Base-by-base conservation (phyloP, 2,113 vertebrate species). In the Petrocephalus microphthalmus region DNA sequence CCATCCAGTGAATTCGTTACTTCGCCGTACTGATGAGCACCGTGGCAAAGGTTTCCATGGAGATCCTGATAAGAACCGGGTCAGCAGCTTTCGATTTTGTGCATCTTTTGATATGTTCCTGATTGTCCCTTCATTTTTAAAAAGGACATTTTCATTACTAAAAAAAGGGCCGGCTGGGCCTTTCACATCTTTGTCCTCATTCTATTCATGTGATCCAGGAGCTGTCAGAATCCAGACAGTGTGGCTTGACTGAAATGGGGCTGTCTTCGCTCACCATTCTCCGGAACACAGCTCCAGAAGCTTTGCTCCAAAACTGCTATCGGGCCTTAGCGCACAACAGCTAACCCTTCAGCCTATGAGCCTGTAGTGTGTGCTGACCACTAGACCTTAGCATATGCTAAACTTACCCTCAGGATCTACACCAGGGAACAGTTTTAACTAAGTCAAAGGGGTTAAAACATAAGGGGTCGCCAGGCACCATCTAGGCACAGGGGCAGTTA, bases 41-140 rank as follows among this genome's bases (percentile, higher is more conserved):
- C 3, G 19, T 22, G 1, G 33, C 45, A 47, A 83, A 83, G 5
- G 71, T 78, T 78, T 42, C 71, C 71, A 19, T 78, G 71, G 45
- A n/a, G 19, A 25, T 51, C 45, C 22, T 84, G 4, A 20, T 45
- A 83, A 83, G 42, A 49, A 52, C 47, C 20, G 49, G 22, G 45
- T 25, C 49, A 84, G 45, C 82, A 84, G 82, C 82, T 84, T 25
- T 8, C n/a, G 82, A 29, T 84, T 83, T 45, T 49, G 82, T 84
- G 45, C 13, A 42, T 29, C 49, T 51, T 84, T 84, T 84, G 47
- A 84, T 49, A 84, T 83, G 81, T 51, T 84, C 81, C 29, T 67
- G 78, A 49, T 51, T 84, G 20, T 84, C 37, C 81, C 37, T 49
- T 45, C 2, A 10, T n/a, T 84, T 84, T 19, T 42, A 78, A 78